Percentiles rank a stretch among this genome's conserved stretches.
Evolutionary conservation across 2,113 vertebrate species (phyloP).

Genomic region (Brevimyrus niger): DNA sequence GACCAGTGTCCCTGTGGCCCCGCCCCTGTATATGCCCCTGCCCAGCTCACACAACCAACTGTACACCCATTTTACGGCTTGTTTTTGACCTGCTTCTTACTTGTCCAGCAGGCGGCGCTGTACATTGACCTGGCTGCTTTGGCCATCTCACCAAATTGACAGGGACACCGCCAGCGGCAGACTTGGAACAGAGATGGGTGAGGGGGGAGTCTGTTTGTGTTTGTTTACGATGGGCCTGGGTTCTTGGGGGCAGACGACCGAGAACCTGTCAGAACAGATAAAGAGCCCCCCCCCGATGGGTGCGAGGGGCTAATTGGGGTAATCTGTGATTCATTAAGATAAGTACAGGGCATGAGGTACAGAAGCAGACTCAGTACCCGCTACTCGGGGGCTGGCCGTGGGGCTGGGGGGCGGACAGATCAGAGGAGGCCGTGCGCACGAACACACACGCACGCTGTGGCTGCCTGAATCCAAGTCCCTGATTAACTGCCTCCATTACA

Average conservation of each 20-base stretch:
- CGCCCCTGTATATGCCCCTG: neutral
- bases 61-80: neutral
- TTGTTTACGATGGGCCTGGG: neutral
- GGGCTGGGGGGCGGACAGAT: neutral
- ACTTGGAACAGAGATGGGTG: neutral
- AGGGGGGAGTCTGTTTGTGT: neutral
- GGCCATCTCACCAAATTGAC: neutral
- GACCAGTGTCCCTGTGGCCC: neutral
- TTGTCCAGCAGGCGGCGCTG: neutral
- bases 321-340: slow-evolving; percentile 20
- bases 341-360: neutral
- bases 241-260: neutral
- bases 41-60: neutral
- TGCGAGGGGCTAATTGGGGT: slow-evolving; percentile 13
- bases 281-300: neutral
- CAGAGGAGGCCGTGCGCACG: neutral
- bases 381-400: neutral
- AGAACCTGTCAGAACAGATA: slow-evolving; percentile 12
- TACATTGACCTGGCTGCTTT: neutral
- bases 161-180: neutral
- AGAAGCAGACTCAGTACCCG: neutral
- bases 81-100: neutral
- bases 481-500: slow-evolving; percentile 36
- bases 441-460: neutral
- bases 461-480: slow-evolving; percentile 24